A percentile compares a stretch with the other conserved stretches of the same genome.
Evolutionary conservation across 2,888 invertebrate species (phyloP).

Genomic region (Sinohyriopsis cumingii): DNA sequence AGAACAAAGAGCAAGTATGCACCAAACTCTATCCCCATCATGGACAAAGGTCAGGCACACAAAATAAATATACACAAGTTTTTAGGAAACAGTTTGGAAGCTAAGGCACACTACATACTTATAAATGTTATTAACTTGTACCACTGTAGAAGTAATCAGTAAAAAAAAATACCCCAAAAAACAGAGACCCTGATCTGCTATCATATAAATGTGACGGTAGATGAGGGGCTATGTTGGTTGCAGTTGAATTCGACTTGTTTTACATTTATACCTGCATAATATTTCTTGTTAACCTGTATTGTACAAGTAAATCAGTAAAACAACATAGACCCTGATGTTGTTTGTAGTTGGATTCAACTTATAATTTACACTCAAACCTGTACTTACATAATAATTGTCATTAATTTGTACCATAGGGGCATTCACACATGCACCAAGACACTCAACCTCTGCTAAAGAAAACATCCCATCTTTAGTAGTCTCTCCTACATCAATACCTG

Average conservation of each 20-base stretch:
- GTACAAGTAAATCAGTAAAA: too few species aligned
- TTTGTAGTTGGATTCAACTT: too few species aligned
- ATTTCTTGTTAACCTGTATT: too few species aligned
- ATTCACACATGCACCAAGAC: constrained; percentile 99
- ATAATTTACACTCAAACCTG: background rate
- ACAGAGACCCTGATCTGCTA: background rate
- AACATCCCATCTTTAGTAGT: constrained; percentile 89
- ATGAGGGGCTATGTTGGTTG: background rate
- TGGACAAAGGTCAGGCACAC: too few species aligned
- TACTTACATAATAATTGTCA: constrained; percentile 95
- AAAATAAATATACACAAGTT: too few species aligned
- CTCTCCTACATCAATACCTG: constrained; percentile 82
- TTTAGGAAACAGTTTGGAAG: too few species aligned
- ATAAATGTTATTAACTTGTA: too few species aligned
- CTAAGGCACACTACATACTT: too few species aligned
- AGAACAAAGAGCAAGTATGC: too few species aligned
- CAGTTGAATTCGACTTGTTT: background rate
- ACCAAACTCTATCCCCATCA: too few species aligned
- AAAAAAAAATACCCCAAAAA: constrained; percentile 3
- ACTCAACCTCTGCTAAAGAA: constrained; percentile 97
- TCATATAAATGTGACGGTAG: background rate
- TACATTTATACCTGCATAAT: background rate
- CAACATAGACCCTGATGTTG: too few species aligned
- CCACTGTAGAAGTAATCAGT: constrained; percentile 71
- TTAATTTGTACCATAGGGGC: constrained; percentile 99